Conservation (phyloP, 2,888 invertebrate genomes). For the Cremastinae sp. region DNA sequence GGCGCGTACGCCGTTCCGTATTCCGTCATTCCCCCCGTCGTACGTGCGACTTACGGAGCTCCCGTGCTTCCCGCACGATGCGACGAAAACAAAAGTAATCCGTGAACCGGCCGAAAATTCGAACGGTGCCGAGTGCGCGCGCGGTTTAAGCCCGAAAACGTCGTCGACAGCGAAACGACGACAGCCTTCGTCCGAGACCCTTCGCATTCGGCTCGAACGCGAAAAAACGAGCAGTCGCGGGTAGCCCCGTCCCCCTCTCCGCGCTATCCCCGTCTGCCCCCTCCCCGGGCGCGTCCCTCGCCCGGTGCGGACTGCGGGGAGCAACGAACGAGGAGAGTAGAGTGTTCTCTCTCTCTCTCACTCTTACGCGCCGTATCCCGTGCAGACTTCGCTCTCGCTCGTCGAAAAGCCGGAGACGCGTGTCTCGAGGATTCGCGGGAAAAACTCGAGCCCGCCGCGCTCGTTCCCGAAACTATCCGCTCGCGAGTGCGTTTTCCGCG, state of each 20-base stretch:
- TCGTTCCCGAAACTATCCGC: background rate
- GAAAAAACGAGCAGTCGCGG: conserved; percentile 17
- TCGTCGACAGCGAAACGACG: background rate
- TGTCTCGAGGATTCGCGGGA: conserved; percentile 24
- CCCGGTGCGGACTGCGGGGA: conserved; percentile 50
- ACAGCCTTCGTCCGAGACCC: too few species aligned
- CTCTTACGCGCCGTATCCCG: background rate
- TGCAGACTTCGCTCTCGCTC: conserved; percentile 2
- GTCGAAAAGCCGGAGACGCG: conserved; percentile 31
- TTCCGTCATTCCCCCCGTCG: conserved; percentile 47
- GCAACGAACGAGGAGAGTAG: conserved; percentile 55
- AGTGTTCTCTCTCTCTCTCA: too few species aligned
- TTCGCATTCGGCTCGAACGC: too few species aligned
- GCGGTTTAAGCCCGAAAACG: background rate
- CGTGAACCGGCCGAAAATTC: too few species aligned
- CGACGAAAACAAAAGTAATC: conserved; percentile 6
- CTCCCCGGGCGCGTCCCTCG: conserved; percentile 4
- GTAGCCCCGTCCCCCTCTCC: conserved; percentile 32
- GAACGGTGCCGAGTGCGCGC: background rate
- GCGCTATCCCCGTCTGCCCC: conserved; percentile 1
- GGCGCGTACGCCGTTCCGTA: conserved; percentile 57
- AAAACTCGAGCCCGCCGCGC: background rate
- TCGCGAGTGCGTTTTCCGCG: too few species aligned
- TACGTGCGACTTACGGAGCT: background rate
- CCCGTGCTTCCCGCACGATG: conserved; percentile 23